phyloP scores from a whole-genome alignment of 2,888 invertebrate genomes.

The Melanostoma mellinum region DNA sequence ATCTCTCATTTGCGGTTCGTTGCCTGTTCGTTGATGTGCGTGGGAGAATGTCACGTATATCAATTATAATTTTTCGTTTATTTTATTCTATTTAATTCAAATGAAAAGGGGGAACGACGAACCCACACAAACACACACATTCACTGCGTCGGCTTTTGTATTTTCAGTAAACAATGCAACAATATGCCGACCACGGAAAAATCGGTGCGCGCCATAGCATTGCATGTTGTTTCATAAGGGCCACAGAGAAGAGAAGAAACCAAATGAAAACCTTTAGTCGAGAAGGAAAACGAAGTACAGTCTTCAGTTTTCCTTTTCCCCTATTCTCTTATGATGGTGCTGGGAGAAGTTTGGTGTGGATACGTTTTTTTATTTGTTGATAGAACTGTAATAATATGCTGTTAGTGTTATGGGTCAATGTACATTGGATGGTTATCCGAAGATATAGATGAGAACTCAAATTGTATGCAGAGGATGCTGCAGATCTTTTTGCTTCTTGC shows the following conservation, averaged over 20 bases:
- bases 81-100: conserved; percentile 55
- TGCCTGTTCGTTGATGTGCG: conserved; percentile 45
- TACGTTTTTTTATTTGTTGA: conserved; percentile 28
- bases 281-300: conserved; percentile 60
- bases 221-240: conserved; percentile 31
- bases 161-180: conserved; percentile 17
- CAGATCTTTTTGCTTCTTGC: neutral
- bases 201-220: conserved; percentile 47
- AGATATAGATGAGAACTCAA: conserved; percentile 38
- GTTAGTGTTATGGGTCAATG: conserved; percentile 67
- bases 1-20: conserved; percentile 42
- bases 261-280: conserved; percentile 36
- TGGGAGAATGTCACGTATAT: conserved; percentile 70
- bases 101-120: conserved; percentile 57
- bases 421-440: conserved; percentile 43
- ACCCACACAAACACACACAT: conserved; percentile 9
- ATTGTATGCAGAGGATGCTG: neutral
- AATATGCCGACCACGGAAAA: conserved; percentile 31
- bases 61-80: conserved; percentile 55
- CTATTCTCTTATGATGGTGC: conserved; percentile 23
- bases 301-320: conserved; percentile 65
- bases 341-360: conserved; percentile 16
- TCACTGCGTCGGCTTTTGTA: neutral
- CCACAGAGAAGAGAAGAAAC: neutral
- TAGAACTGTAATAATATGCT: conserved; percentile 62